phyloP scores from a whole-genome alignment of 2,113 vertebrate species.

The Callipepla squamata region DNA sequence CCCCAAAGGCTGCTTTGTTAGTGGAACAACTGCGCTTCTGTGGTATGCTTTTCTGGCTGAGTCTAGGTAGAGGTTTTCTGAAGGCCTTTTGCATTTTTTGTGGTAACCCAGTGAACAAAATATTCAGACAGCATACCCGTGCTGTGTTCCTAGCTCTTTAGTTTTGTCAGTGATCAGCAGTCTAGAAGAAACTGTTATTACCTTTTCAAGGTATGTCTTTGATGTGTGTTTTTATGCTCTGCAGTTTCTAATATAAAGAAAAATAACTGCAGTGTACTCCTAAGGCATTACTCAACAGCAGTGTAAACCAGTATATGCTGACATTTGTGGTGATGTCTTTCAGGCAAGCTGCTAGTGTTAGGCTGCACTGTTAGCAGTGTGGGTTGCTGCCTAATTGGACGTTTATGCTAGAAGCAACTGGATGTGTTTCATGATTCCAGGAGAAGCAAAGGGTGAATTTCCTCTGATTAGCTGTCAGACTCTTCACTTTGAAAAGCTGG shows the following conservation, averaged over 20 bases:
- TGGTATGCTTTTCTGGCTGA: conserved; percentile 30
- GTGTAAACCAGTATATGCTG: rapidly evolving
- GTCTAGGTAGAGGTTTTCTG: background rate
- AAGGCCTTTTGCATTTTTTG: conserved; percentile 20
- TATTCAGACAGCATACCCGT: background rate
- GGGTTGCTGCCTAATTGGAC: rapidly evolving
- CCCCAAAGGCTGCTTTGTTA: conserved; percentile 28
- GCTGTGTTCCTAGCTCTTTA: background rate
- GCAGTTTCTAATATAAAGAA: background rate
- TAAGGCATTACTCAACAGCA: background rate
- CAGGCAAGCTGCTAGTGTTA: background rate
- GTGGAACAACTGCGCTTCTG: background rate
- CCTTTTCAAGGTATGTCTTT: background rate
- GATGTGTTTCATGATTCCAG: background rate
- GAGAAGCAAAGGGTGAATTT: background rate
- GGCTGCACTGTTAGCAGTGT: background rate
- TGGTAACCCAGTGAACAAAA: background rate
- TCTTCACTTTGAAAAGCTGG: background rate
- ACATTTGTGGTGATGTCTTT: background rate
- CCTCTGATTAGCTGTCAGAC: background rate
- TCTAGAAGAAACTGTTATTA: background rate
- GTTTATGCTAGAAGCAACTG: background rate
- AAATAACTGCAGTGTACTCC: background rate
- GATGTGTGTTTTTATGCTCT: background rate
- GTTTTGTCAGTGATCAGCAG: background rate